Evolutionary conservation across 2,113 vertebrate genomes (phyloP), one percentile per base, ranked within the genome.

Genomic region (Oncorhynchus keta): DNA sequence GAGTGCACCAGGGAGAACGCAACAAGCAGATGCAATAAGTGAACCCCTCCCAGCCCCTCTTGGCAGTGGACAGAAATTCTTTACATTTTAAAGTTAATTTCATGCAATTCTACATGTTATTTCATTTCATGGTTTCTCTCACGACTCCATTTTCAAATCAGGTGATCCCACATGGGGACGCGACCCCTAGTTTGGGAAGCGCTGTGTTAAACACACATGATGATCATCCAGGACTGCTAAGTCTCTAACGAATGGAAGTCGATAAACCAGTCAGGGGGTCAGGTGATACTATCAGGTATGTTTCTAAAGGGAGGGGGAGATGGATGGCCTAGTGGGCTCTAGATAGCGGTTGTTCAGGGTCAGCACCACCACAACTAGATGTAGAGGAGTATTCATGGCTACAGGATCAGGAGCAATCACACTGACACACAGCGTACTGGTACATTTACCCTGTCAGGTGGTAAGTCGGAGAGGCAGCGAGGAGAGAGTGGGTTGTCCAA

Each of bases 381-480:
- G 79, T 55, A 51, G 74, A 84, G 70, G 26, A 72, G 79, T 70
- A 51, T 74, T 75, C 74, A 85, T 66, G 74, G 85, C 66, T 76
- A 75, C n/a, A 79, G 82, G 79, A 87, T 91, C 87, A 78, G 81
- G 79, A 86, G 91, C 87, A 79, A 75, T 87, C 88, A 92, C 90
- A 87, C 64, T 65, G 83, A 89, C 84, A 87, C 80, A 88, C 70
- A 83, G 84, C 84, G 82, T 79, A 86, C 86, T 84, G 83, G 87
- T 85, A 87, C 88, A 90, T 91, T 92, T 92, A 92, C 93, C 93
- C 91, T 64, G 79, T 92, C 89, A 91, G 89, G 88, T 90, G 92
- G 90, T 91, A 92, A 88, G 90, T 89, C 68, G 92, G 90, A 89
- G 87, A 89, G 85, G 91, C 90, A 90, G 90, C 85, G 80, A 92